Evolutionary conservation across 2,797 vertebrate genomes (phyloP).

Genomic region (Chlorospingus semifuscus): DNA sequence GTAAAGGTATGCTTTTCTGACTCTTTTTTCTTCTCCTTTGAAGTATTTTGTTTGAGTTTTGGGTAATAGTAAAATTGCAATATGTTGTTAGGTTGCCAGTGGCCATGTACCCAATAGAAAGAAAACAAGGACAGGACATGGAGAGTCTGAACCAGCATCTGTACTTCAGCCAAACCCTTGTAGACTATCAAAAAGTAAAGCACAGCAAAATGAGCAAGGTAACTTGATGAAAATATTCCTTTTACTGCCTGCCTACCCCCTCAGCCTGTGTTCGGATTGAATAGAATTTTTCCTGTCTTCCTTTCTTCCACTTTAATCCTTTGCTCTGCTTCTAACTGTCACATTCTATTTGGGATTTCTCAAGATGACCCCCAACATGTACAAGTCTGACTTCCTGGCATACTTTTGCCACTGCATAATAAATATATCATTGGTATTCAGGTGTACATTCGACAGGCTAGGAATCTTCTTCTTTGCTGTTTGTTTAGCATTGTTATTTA

Average conservation of each 20-base stretch:
- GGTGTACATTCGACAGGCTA: not conserved
- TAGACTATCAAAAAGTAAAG: slow-evolving; percentile 70
- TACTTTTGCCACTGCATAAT: not conserved
- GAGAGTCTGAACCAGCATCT: slow-evolving; percentile 77
- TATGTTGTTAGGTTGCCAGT: slow-evolving; percentile 70
- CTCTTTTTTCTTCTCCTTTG: not conserved
- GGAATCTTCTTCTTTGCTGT: not conserved
- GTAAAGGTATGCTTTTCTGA: slow-evolving; percentile 62
- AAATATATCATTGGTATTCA: not conserved
- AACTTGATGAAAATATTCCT: slow-evolving; percentile 1
- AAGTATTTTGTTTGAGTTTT: slow-evolving; percentile 7
- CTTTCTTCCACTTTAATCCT: not conserved
- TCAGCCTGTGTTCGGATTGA: not conserved
- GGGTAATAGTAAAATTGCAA: slow-evolving; percentile 50
- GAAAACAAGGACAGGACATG: slow-evolving; percentile 63
- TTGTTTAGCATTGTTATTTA: not conserved
- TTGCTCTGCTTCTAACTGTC: not conserved
- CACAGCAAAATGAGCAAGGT: slow-evolving; percentile 66
- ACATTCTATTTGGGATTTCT: not conserved
- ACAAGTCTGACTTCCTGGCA: not conserved
- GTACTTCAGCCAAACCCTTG: slow-evolving; percentile 83
- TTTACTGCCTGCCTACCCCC: not conserved
- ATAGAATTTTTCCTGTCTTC: not conserved
- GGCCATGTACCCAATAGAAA: slow-evolving; percentile 70
- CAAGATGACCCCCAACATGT: not conserved